Evolutionary conservation across 2,797 vertebrate genomes (phyloP), one percentile per base, ranked within the genome.

Genomic region (Danio albolineatus): DNA sequence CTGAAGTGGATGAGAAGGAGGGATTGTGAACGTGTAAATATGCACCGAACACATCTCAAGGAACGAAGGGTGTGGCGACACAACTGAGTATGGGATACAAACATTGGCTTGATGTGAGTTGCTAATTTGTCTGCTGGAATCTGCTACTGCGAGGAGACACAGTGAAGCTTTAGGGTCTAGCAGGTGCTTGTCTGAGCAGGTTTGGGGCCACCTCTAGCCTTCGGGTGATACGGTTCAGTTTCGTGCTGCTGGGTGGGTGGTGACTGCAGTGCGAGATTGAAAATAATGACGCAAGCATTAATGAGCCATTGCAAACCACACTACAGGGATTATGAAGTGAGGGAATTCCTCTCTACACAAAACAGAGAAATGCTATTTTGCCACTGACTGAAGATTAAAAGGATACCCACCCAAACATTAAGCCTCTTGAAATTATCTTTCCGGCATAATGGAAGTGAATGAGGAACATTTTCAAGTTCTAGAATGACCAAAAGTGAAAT

Each of bases 101-200:
- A 88, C 79, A 79, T 73, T 83, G 86, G 89, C 88, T 91, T 89
- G 89, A 89, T 57, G 21, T 4, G 53, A 48, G 36, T 64, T 12
- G 59, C 67, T 83, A 59, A 73, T 88, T 88, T 89, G 83, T 82
- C 89, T 90, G 82, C 90, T 92, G 90, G 90, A 92, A 90, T 92
- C 89, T 85, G 90, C 92, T 91, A 87, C 89, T 87, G 89, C 88
- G 65, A 83, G 87, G 83, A 66, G 73, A 74, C 48, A 46, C 56
- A 48, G 84, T 84, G 88, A 78, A 89, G 81, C 86, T 78, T 88
- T 85, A 83, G 89, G 89, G 87, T 87, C 92, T 88, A 90, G 91
- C 91, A 93, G 89, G 91, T 90, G 92, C 91, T 64, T 89, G 94
- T 90, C 89, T 82, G 38, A 88, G 88, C 93, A 92, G 82, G 93